A percentile compares a stretch with the other conserved stretches of the same genome.
These are phyloP conservation scores for Sterrhoptilus dennistouni DNA, from an alignment of 2,113 vertebrate genomes.

Conservation along the genomic window DNA sequence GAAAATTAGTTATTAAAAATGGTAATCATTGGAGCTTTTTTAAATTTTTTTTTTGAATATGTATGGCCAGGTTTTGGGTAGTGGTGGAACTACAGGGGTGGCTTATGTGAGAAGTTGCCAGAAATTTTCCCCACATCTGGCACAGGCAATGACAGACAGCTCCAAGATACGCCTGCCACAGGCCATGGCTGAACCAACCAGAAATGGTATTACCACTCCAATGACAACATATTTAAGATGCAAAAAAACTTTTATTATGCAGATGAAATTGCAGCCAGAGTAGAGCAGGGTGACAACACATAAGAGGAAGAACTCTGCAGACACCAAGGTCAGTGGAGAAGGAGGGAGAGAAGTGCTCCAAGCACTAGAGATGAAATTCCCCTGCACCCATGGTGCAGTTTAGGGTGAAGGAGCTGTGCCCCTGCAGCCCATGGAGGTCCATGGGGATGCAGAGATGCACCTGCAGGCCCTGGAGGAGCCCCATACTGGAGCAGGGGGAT, in stretches of 20 bases:
- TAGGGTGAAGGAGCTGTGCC: neutral
- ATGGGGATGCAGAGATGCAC: neutral
- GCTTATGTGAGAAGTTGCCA: neutral
- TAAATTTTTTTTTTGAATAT: neutral
- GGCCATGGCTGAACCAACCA: neutral
- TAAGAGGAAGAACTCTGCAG: neutral
- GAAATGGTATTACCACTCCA: neutral
- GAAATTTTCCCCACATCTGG: neutral
- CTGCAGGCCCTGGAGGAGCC: neutral
- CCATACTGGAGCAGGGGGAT: neutral
- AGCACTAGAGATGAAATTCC: neutral
- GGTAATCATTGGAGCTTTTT: neutral
- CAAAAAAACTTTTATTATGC: neutral
- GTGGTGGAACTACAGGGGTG: neutral
- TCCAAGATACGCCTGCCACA: neutral
- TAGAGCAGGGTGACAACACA: fast-evolving
- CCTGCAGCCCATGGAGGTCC: neutral
- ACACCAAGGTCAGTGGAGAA: neutral
- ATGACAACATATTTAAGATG: neutral
- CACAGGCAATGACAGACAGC: neutral
- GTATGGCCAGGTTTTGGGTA: neutral
- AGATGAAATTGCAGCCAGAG: neutral
- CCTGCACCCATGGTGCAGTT: neutral
- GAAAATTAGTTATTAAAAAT: neutral
- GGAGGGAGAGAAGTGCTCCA: neutral